Conservation (phyloP, 2,888 invertebrate species). For the Pristionchus entomophagus region DNA sequence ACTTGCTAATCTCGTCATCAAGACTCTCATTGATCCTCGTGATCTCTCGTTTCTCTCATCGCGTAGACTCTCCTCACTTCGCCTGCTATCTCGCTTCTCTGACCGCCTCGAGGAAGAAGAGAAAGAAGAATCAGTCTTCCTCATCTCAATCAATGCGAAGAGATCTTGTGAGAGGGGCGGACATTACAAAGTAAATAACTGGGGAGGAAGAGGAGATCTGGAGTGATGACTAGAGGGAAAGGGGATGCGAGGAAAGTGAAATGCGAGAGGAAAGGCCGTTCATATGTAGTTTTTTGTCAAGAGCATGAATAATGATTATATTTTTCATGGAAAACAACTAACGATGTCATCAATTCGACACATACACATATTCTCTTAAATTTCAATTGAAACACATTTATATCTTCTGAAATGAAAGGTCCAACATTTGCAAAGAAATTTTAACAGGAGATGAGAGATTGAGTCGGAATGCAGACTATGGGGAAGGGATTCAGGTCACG, state of each 20-base stretch:
- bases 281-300: background rate
- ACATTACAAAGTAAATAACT: constrained; percentile 34
- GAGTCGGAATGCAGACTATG: too few relatives aligned
- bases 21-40: background rate
- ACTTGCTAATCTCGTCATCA: too few relatives aligned
- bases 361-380: too few relatives aligned
- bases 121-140: background rate
- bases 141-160: background rate
- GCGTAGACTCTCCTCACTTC: background rate
- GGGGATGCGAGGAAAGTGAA: background rate
- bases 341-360: too few relatives aligned
- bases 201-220: background rate
- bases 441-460: too few relatives aligned
- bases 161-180: background rate
- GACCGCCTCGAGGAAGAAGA: too few relatives aligned
- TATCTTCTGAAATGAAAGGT: too few relatives aligned
- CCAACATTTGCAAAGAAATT: too few relatives aligned
- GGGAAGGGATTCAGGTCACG: too few relatives aligned
- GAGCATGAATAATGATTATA: background rate
- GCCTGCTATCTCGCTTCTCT: background rate
- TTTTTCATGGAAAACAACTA: background rate
- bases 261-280: background rate
- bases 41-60: background rate
- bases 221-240: background rate
- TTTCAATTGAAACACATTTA: too few relatives aligned